Conservation (phyloP, 2,113 vertebrate species). For the Helogale parvula region DNA sequence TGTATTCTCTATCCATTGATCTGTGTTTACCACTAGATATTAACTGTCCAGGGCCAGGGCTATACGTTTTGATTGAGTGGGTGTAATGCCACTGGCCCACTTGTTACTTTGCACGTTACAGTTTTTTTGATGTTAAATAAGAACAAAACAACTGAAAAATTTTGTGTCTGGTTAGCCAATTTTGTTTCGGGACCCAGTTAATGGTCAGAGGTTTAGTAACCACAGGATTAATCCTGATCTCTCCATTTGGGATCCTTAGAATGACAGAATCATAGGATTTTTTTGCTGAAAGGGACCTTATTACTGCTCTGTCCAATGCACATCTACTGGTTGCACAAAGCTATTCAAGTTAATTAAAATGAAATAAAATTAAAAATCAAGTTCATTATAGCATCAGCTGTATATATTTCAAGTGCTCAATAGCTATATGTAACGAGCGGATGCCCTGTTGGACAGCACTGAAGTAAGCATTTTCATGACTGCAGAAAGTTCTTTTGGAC, state of each 20-base stretch:
- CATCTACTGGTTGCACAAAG: background rate
- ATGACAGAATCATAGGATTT: background rate
- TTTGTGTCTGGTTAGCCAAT: background rate
- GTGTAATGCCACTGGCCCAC: background rate
- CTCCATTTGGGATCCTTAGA: background rate
- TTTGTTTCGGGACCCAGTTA: conserved; percentile 9
- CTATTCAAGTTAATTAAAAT: conserved; percentile 3
- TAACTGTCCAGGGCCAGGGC: background rate
- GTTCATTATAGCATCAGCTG: background rate
- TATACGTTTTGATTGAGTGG: background rate
- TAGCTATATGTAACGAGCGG: background rate
- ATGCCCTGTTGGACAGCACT: background rate
- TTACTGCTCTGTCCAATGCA: background rate
- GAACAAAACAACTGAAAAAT: conserved; percentile 22
- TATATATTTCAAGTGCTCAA: background rate
- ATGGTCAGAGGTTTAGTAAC: background rate
- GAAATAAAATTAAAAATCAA: conserved; percentile 15
- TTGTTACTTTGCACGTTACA: background rate
- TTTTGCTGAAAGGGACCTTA: background rate
- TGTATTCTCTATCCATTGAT: background rate
- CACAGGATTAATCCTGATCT: background rate
- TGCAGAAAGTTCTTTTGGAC: background rate
- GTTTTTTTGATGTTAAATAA: conserved; percentile 39
- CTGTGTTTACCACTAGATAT: background rate
- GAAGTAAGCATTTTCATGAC: background rate